phyloP scores from a whole-genome alignment of 2,797 vertebrate species.

The Pseudochirops cupreus region DNA sequence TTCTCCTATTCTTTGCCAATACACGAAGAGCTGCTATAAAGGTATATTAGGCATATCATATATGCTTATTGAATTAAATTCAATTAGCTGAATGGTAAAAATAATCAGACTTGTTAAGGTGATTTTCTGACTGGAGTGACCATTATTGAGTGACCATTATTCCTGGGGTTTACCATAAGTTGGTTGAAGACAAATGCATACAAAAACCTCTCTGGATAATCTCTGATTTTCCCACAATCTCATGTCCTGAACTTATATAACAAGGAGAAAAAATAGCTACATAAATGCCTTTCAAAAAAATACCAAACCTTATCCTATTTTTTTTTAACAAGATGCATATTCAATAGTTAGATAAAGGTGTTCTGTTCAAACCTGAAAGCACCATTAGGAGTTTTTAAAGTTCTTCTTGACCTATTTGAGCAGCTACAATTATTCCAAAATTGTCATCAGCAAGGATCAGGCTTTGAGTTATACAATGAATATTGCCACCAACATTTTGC shows the following conservation, averaged over 20 bases:
- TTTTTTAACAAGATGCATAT: slow-evolving; percentile 17
- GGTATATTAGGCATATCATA: background rate
- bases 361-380: slow-evolving; percentile 48
- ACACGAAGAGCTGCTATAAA: background rate
- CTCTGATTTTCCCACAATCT: slow-evolving; percentile 4
- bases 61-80: background rate
- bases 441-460: slow-evolving; percentile 58
- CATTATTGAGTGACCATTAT: background rate
- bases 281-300: background rate
- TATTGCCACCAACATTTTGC: slow-evolving; percentile 45
- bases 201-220: background rate
- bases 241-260: background rate
- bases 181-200: background rate
- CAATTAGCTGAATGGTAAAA: background rate
- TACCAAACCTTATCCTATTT: background rate
- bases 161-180: background rate
- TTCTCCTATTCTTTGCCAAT: background rate
- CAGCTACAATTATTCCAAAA: slow-evolving; percentile 76
- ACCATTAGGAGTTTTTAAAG: slow-evolving; percentile 62
- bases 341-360: slow-evolving; percentile 60
- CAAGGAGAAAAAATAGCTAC: background rate
- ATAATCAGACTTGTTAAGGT: background rate
- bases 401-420: slow-evolving; percentile 69
- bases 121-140: background rate
- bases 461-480: slow-evolving; percentile 23